These are phyloP conservation scores for Pedicia rivosa DNA, from an alignment of 2,888 invertebrate genomes.

Conservation along the genomic window DNA sequence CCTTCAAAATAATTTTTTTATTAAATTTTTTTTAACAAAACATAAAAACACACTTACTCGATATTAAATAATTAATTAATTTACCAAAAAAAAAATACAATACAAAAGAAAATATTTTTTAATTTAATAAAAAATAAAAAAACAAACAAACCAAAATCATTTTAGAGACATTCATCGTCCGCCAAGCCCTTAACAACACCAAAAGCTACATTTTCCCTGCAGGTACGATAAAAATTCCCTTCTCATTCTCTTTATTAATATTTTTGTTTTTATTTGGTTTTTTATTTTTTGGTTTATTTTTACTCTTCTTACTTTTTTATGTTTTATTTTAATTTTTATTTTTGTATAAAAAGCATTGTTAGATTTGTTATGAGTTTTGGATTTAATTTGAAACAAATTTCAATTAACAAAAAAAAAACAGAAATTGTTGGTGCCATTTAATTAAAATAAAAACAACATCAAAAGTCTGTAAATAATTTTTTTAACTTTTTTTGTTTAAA, in stretches of 20 bases:
- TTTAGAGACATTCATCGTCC: conserved; percentile 10
- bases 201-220: conserved; percentile 14
- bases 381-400: no score
- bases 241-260: not conserved
- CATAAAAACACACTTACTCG: no score
- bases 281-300: conserved; percentile 2
- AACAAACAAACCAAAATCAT: conserved; percentile 6
- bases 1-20: not conserved
- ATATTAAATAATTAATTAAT: not conserved
- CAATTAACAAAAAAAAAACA: no score
- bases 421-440: no score
- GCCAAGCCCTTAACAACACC: conserved; percentile 11
- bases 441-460: no score
- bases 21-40: not conserved
- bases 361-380: no score
- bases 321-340: not conserved
- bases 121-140: not conserved
- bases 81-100: not conserved
- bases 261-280: not conserved
- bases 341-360: not conserved
- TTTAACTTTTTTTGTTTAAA: no score
- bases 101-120: no score
- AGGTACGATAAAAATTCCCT: conserved; percentile 11
- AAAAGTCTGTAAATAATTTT: no score
- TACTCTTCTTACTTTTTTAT: not conserved